Evolutionary conservation across 2,113 vertebrate species (phyloP).

Genomic region (Rafetus swinhoei): DNA sequence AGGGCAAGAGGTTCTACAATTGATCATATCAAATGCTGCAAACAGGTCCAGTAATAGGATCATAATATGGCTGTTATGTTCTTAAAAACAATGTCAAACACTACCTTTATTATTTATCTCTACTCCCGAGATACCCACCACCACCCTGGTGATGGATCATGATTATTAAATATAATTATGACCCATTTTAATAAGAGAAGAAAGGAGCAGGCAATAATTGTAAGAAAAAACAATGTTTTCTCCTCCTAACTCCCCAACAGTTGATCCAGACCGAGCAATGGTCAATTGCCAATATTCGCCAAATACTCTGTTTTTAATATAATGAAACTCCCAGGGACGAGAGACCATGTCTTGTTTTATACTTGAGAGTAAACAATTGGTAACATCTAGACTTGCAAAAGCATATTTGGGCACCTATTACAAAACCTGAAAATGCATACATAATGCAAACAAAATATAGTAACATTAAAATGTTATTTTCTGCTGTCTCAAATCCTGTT

Average conservation of each 20-base stretch:
- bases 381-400: not conserved
- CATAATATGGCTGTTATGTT: not conserved
- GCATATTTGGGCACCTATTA: not conserved
- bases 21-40: not conserved
- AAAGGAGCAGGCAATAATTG: not conserved
- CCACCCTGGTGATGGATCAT: not conserved
- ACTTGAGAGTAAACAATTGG: not conserved
- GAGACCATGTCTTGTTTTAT: not conserved
- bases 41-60: not conserved
- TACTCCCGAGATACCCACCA: not conserved
- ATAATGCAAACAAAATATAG: not conserved
- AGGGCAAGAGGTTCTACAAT: not conserved
- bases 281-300: not conserved
- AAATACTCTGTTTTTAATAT: not conserved
- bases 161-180: not conserved
- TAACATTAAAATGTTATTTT: too few relatives aligned
- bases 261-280: not conserved
- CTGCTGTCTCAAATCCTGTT: too few relatives aligned
- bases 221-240: not conserved
- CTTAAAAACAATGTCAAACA: not conserved
- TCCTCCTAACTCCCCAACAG: not conserved
- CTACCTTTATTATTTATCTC: not conserved
- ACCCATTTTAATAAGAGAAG: not conserved
- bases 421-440: not conserved
- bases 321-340: not conserved